Evolutionary conservation across 2,113 vertebrate genomes (phyloP).

Genomic region (Coptodon rendalli): DNA sequence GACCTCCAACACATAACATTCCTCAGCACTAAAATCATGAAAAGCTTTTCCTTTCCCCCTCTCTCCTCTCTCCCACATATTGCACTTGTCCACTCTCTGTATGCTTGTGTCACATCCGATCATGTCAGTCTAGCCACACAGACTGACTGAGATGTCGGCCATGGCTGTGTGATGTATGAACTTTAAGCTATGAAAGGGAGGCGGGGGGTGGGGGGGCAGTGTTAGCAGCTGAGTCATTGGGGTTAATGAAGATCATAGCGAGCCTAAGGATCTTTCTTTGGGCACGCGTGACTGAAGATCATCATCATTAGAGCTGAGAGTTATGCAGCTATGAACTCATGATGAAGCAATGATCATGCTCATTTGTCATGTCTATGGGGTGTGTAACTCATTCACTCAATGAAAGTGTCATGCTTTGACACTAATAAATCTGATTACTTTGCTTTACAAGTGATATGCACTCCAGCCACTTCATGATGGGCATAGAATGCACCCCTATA

Average conservation of each 20-base stretch:
- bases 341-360: slow-evolving; percentile 17
- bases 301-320: slow-evolving; percentile 50
- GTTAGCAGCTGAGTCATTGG: slow-evolving; percentile 59
- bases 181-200: background rate
- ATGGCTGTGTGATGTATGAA: slow-evolving; percentile 47
- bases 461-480: background rate
- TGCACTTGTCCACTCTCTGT: background rate
- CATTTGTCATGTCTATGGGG: slow-evolving; percentile 42
- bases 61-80: background rate
- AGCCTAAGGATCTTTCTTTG: slow-evolving; percentile 25
- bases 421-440: background rate
- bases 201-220: background rate
- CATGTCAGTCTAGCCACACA: slow-evolving; percentile 8
- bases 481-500: background rate
- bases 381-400: background rate
- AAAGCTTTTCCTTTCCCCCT: background rate
- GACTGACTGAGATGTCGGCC: background rate
- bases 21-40: slow-evolving; percentile 43
- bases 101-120: slow-evolving; percentile 23
- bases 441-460: background rate
- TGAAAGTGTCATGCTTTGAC: background rate
- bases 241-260: slow-evolving; percentile 48
- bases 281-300: slow-evolving; percentile 52
- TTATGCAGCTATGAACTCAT: slow-evolving; percentile 48
- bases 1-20: slow-evolving; percentile 62